These are phyloP conservation scores for Pseudococcus longispinus DNA, from an alignment of 2,888 invertebrate species.

Conservation along the genomic window DNA sequence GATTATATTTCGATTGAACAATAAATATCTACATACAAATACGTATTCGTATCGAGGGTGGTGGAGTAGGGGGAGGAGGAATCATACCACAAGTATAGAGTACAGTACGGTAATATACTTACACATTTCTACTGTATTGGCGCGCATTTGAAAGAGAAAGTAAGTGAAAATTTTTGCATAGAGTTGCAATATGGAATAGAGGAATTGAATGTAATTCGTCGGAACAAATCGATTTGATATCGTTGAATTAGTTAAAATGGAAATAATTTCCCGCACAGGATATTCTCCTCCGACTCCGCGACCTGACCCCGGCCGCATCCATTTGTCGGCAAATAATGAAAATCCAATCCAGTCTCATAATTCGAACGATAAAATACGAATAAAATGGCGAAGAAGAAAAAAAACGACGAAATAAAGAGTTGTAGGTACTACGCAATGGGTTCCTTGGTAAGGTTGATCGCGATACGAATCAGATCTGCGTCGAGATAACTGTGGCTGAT, in stretches of 20 bases:
- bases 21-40: not conserved
- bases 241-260: conserved; percentile 47
- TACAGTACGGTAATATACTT: not conserved
- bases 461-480: too few species aligned
- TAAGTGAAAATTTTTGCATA: conserved; percentile 55
- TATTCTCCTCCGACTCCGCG: conserved; percentile 33
- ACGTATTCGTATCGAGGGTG: not conserved
- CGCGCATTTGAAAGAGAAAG: conserved; percentile 53
- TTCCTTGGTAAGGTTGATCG: not conserved
- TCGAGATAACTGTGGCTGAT: not conserved
- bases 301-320: not conserved
- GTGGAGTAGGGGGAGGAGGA: not conserved
- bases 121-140: conserved; percentile 28
- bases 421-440: not conserved
- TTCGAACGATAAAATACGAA: conserved; percentile 12
- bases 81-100: not conserved
- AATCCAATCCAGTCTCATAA: conserved; percentile 33
- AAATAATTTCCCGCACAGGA: conserved; percentile 53
- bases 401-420: not conserved
- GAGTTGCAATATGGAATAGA: conserved; percentile 47
- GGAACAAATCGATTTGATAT: conserved; percentile 54
- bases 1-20: conserved; percentile 26
- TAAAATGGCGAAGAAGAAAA: not conserved
- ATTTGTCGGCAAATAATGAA: conserved; percentile 29
- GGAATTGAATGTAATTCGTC: conserved; percentile 53